Percentiles rank a stretch among this genome's conserved stretches.
Evolutionary conservation across 2,113 vertebrate genomes (phyloP).

Genomic region (Panthera uncia): DNA sequence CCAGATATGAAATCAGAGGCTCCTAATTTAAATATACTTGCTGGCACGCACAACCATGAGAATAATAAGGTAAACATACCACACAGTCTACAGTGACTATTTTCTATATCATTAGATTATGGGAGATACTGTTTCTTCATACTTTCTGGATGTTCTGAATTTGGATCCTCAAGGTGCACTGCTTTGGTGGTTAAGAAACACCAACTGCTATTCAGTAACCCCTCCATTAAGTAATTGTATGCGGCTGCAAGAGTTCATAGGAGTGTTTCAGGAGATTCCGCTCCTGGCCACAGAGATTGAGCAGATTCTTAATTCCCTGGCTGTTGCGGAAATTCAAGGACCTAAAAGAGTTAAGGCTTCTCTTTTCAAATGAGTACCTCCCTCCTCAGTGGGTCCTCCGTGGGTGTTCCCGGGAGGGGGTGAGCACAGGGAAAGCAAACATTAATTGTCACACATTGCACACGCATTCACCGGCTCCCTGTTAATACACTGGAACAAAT

Average conservation of each 20-base stretch:
- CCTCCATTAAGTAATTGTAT: not conserved
- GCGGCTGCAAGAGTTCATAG: not conserved
- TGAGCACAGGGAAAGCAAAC: not conserved
- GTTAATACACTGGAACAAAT: conserved; percentile 18
- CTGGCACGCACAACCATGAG: not conserved
- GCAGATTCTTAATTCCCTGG: not conserved
- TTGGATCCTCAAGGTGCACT: not conserved
- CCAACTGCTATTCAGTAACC: not conserved
- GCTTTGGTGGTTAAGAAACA: not conserved
- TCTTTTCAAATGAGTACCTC: not conserved
- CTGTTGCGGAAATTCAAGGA: not conserved
- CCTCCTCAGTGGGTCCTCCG: not conserved
- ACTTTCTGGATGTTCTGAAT: not conserved
- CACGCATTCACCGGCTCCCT: not conserved
- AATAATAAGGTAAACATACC: not conserved
- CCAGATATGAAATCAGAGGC: not conserved
- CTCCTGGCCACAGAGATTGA: not conserved
- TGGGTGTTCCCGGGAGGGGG: not conserved
- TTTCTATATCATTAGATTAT: not conserved
- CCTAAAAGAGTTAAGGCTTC: not conserved
- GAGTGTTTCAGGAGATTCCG: not conserved
- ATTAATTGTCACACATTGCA: not conserved
- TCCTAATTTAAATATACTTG: not conserved
- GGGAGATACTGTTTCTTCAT: not conserved
- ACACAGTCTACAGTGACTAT: not conserved